Base-by-base conservation (phyloP, 2,797 vertebrate species). In the Coregonus ussuriensis region DNA sequence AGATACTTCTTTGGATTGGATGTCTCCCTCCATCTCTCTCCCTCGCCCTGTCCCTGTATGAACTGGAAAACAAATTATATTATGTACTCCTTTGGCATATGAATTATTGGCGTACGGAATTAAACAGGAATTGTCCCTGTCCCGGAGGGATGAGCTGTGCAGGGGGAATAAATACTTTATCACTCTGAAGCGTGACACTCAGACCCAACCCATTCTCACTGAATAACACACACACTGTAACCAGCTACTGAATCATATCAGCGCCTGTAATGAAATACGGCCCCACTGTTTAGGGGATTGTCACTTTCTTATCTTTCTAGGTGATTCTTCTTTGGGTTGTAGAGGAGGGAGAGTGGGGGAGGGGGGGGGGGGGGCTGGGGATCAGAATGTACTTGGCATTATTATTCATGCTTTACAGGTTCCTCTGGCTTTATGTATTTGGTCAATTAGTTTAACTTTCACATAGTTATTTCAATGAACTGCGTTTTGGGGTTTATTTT, bases 201-300 rank as follows among this genome's bases (percentile, higher is more conserved):
- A 56, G 71, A 4, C 33, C n/a, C 21, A 72, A 4, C 71, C 52
- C 29, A 56, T 72, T 72, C 51, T 54, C 25, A 18, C 31, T 68
- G 33, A 68, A 68, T 68, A 68, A 68, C 41, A 47, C 3, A 41
- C 14, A 35, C 66, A 37, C 31, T 35, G 66, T 6, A 68, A 68
- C 66, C 66, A 74, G 41, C 62, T 15, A 35, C 63, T 15, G 31
- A 66, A 75, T 67, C 16, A 67, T 66, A 31, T 33, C n/a, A 51
- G 37, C 4, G 6, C 25, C 37, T 25, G 31, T 65, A 47, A 35
- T 35, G 31, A 16, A 68, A 35, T 68, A 68, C 3, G 21, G 56
- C 56, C n/a, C 7, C 56, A 59, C 29, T 66, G 41, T 47, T 47
- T 11, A 47, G 63, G 63, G 14, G 29, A 29, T 66, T 21, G 56